Evolutionary conservation across 2,888 invertebrate genomes (phyloP), one percentile per base, ranked within the genome.

Genomic region (Patella pellucida): DNA sequence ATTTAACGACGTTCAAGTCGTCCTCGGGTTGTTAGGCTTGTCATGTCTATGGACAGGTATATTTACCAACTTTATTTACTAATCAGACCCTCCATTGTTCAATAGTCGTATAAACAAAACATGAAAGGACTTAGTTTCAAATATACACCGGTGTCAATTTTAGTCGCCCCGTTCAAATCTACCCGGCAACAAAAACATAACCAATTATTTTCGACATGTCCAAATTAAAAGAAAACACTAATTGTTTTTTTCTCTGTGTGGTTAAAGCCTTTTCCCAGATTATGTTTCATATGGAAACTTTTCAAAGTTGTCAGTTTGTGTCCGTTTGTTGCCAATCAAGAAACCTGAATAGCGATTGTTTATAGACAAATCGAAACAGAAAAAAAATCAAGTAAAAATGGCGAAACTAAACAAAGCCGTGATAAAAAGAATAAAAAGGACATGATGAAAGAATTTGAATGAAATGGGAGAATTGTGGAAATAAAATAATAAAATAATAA

Each of bases 221-320:
- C 62, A 62, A 62, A 62, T 62, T 23, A 23, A 62, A 62, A 62
- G 62, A 62, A 62, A 62, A 62, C 62, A 62, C 23, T 23, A 23
- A 62, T 62, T 62, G 62, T 62, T 62, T 62, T 62, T 62, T 62
- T 62, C 62, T 3, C 62, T 62, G 62, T 62, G 23, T 62, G 62
- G 19, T 62, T 62, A 19, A 62, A 62, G 19, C 62, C 19, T 12
- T 19, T 62, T 62, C 23, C 11, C 19, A 23, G 62, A 62, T 62
- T 62, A 62, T 23, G 23, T 62, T 62, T 62, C 62, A 19, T 15
- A 11, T 5, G 14, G 19, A 19, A 62, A 62, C 62, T 23, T 62
- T 62, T 62, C 62, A 62, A 62, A 62, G 19, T 62, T 23, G 62
- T 23, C 62, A 62, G n/a, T 62, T 62, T 62, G n/a, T 12, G 23